Evolutionary conservation across 2,888 invertebrate species (phyloP).

Genomic region (Zygaena filipendulae): DNA sequence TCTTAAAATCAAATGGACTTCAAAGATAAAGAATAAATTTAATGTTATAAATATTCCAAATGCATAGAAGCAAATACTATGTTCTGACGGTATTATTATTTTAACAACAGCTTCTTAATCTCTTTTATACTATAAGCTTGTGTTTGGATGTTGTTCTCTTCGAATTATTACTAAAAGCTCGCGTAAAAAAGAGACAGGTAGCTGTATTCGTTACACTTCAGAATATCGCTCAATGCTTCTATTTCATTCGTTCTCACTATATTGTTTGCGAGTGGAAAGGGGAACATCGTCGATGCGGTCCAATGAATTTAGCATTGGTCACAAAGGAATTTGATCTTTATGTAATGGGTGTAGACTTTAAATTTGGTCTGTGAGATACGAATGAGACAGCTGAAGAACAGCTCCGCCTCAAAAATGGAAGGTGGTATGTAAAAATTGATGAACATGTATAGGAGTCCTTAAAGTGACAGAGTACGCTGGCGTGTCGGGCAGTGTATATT

Average conservation of each 20-base stretch:
- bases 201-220: slow-evolving; percentile 19
- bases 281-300: slow-evolving; percentile 40
- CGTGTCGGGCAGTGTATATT: slow-evolving; percentile 66
- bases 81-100: slow-evolving; percentile 61
- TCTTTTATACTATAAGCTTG: slow-evolving; percentile 33
- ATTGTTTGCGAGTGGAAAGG: slow-evolving; percentile 34
- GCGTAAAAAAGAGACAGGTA: slow-evolving; percentile 31
- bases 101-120: slow-evolving; percentile 62
- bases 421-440: slow-evolving; percentile 70
- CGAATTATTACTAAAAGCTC: no score
- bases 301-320: slow-evolving; percentile 12
- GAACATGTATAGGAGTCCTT: slow-evolving; percentile 69
- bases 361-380: slow-evolving; percentile 14
- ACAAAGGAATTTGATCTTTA: slow-evolving; percentile 20
- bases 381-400: slow-evolving; percentile 48
- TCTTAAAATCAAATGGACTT: no score
- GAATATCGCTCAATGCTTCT: slow-evolving; percentile 24
- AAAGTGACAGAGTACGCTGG: slow-evolving; percentile 68
- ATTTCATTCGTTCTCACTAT: slow-evolving; percentile 40
- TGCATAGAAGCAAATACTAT: slow-evolving; percentile 58
- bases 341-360: neutral
- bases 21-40: no score
- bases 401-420: slow-evolving; percentile 70
- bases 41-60: no score
- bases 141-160: no score